Evolutionary conservation across 1,140 invertebrate genomes (phyloP), one percentile per base, ranked within the genome.

Genomic region (Chelonus insularis): DNA sequence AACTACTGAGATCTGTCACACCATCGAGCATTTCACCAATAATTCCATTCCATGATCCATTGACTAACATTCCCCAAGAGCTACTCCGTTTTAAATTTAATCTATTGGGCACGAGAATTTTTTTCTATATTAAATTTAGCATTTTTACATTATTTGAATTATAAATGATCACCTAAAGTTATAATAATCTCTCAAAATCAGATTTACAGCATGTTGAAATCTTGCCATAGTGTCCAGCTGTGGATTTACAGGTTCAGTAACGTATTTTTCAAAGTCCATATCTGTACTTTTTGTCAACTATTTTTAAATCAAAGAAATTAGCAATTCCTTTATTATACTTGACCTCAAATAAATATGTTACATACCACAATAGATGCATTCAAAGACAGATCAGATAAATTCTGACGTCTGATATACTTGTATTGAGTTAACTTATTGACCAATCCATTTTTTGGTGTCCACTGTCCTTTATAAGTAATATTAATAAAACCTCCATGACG

Each of bases 41-140:
- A 75, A 89, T 84, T 2, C 88, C 88, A 65, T 88, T 87, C 62
- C 86, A 88, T 11, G 81, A 81, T 1, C 87, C 87, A 73, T 89
- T 87, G 18, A 82, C 76, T 23, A 82, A 54, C 67, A 88, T 88
- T 4, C 88, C 88, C 87, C 87, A 89, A 4, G 87, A 86, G 52
- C 79, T 78, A 0, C 82, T 84, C 4, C 79, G 69, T 58, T 71
- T 72, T 18, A 88, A 72, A 52, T 84, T 74, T 36, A 85, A 83
- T 21, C 54, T 37, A 34, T 36, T 23, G n/a, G n/a, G n/a, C n/a
- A n/a, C 37, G 14, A 9, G 29, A 34, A 54, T 5, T 60, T 23
- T 58, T 4, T 23, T 47, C 16, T 47, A 4, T 47, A 7, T 2
- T 16, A 12, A 16, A 47, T 47, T 50, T 50, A n/a, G n/a, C n/a